phyloP scores from a whole-genome alignment of 1,140 invertebrate genomes.

The Pseudomyrmex dendroicus region DNA sequence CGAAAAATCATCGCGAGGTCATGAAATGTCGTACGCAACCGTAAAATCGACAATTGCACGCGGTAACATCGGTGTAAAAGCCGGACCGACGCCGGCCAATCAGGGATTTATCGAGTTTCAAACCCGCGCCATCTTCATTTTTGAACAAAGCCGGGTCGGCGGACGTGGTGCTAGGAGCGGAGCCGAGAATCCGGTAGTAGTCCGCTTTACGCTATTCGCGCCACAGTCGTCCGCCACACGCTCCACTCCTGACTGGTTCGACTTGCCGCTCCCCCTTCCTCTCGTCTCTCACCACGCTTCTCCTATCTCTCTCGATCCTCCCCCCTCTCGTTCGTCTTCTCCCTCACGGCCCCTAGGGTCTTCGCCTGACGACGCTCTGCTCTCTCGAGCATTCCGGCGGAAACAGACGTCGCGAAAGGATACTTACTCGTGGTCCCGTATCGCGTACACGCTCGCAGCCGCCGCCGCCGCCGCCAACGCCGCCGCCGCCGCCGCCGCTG shows the following conservation, averaged over 20 bases:
- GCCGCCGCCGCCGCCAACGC: slow-evolving; percentile 25
- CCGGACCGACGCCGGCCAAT: slow-evolving; percentile 84
- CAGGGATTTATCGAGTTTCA: slow-evolving; percentile 86
- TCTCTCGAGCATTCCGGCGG: slow-evolving; percentile 84
- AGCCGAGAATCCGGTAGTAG: slow-evolving; percentile 68
- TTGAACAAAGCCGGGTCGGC: slow-evolving; percentile 88
- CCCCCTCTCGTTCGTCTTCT: slow-evolving; percentile 2
- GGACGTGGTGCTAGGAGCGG: slow-evolving; percentile 60
- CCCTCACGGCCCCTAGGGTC: slow-evolving; percentile 66
- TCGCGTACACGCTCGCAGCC: slow-evolving; percentile 58
- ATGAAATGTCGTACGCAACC: slow-evolving; percentile 33
- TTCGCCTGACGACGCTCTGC: slow-evolving; percentile 81
- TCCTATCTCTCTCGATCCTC: slow-evolving; percentile 9
- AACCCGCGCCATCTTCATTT: slow-evolving; percentile 93
- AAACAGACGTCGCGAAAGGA: slow-evolving; percentile 84
- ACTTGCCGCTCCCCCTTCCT: slow-evolving; percentile 57
- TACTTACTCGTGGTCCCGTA: slow-evolving; percentile 69
- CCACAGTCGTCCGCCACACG: slow-evolving; percentile 67
- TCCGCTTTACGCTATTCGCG: slow-evolving; percentile 75
- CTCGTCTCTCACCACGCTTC: slow-evolving; percentile 54
- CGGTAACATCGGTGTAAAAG: slow-evolving; percentile 23
- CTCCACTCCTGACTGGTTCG: slow-evolving; percentile 76
- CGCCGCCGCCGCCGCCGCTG: slow-evolving; percentile 42
- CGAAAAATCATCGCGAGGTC: slow-evolving; percentile 55
- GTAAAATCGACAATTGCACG: slow-evolving; percentile 41